Evolutionary conservation across 2,113 vertebrate species (phyloP).

Genomic region (Ranitomeya imitator): DNA sequence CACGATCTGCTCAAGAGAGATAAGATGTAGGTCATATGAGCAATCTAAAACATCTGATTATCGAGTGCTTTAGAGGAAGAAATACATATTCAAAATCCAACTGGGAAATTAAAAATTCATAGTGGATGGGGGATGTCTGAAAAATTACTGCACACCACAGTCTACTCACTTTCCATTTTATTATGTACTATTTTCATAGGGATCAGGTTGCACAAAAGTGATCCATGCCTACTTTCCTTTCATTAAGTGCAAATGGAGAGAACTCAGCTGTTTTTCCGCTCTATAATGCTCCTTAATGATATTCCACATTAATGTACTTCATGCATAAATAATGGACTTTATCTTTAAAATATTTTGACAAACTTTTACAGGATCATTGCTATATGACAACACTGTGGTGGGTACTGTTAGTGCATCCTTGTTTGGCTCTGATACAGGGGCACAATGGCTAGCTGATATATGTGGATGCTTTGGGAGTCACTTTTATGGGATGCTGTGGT

Average conservation of each 20-base stretch:
- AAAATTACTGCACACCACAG: conserved; percentile 4
- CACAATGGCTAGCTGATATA: not conserved
- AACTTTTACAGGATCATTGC: not conserved
- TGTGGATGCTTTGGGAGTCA: no score
- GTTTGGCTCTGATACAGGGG: not conserved
- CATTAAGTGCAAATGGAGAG: not conserved
- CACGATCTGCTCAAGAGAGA: conserved; percentile 16
- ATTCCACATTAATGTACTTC: not conserved
- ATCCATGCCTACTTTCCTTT: not conserved
- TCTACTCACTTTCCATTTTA: conserved; percentile 16
- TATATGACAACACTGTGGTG: no score
- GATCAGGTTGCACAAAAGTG: not conserved
- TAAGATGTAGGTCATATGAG: conserved; percentile 22
- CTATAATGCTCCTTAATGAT: not conserved
- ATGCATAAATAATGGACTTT: not conserved
- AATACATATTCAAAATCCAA: conserved; percentile 15
- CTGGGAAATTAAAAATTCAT: conserved; percentile 44
- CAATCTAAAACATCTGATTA: conserved; percentile 27
- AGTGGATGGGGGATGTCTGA: not conserved
- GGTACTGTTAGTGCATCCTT: not conserved
- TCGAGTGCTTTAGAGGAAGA: conserved; percentile 5
- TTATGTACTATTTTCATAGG: not conserved
- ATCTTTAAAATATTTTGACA: not conserved
- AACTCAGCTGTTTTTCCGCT: not conserved
- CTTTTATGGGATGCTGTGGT: no score